phyloP scores from a whole-genome alignment of 2,797 vertebrate genomes.

The Macrochelys suwanniensis region DNA sequence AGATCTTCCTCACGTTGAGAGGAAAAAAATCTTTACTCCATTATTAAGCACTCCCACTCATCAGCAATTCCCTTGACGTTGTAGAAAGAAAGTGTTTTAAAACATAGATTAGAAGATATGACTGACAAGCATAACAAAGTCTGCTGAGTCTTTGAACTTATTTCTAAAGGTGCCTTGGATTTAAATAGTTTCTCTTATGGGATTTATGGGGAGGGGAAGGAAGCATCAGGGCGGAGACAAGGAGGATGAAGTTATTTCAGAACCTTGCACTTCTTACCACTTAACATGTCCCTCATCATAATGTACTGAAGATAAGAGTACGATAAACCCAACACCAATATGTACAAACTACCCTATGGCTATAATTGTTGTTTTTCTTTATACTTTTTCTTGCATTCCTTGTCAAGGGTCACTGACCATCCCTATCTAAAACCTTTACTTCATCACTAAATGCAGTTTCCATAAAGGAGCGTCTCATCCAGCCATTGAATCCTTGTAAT shows the following conservation, averaged over 20 bases:
- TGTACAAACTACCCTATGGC: background rate
- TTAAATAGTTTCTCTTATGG: background rate
- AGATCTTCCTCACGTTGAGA: background rate
- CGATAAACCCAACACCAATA: background rate
- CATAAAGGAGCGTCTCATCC: slow-evolving; percentile 7
- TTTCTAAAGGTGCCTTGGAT: background rate
- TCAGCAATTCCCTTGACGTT: slow-evolving; percentile 32
- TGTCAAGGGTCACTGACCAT: background rate
- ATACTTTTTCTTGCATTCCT: background rate
- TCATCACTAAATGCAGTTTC: background rate
- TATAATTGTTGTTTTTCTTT: background rate
- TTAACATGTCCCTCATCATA: slow-evolving; percentile 31
- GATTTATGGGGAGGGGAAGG: slow-evolving; percentile 10
- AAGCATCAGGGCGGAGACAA: background rate
- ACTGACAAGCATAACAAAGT: slow-evolving; percentile 38
- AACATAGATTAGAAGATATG: slow-evolving; percentile 30
- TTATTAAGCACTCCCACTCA: background rate
- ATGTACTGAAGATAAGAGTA: slow-evolving; percentile 4
- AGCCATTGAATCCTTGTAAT: background rate
- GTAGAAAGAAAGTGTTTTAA: slow-evolving; percentile 31
- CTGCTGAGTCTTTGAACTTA: slow-evolving; percentile 6
- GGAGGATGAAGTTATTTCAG: slow-evolving; percentile 1
- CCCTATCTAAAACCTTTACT: background rate
- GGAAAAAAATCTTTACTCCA: background rate
- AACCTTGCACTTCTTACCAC: slow-evolving; percentile 19